phyloP scores from a whole-genome alignment of 2,797 vertebrate genomes.

The Streptopelia turtur region DNA sequence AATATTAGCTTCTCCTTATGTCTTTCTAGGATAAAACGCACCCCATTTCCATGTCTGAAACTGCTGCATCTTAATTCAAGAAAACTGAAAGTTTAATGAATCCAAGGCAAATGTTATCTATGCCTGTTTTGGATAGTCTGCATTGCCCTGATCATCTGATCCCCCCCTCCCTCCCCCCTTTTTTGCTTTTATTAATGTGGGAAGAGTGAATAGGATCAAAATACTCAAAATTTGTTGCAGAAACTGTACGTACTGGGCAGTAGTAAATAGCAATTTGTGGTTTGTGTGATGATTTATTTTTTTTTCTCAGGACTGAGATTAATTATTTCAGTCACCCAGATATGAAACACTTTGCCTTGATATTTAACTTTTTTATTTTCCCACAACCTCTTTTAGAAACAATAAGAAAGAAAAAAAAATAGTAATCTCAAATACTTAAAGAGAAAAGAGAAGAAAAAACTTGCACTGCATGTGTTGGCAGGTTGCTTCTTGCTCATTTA shows the following conservation, averaged over 20 bases:
- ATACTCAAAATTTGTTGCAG: not conserved
- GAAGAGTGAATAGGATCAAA: not conserved
- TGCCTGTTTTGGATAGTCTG: not conserved
- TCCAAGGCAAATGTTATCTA: not conserved
- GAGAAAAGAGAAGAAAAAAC: not conserved
- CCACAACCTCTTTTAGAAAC: not conserved
- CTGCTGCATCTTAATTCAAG: not conserved
- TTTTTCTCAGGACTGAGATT: not conserved
- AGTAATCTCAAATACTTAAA: not conserved
- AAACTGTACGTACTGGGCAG: not conserved
- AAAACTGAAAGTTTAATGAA: not conserved
- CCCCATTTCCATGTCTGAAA: not conserved
- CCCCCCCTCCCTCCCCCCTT: not conserved
- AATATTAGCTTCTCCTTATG: not conserved
- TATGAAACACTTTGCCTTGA: not conserved
- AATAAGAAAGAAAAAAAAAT: not conserved
- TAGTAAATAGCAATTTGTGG: not conserved
- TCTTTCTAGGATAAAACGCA: not conserved
- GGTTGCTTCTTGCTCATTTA: not conserved
- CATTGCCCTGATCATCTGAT: not conserved
- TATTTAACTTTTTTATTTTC: not conserved
- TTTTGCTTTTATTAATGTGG: not conserved
- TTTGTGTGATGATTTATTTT: constrained; percentile 32
- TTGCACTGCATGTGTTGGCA: not conserved
- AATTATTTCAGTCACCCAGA: not conserved